phyloP scores from a whole-genome alignment of 2,113 vertebrate genomes.

The Acinonyx jubatus region DNA sequence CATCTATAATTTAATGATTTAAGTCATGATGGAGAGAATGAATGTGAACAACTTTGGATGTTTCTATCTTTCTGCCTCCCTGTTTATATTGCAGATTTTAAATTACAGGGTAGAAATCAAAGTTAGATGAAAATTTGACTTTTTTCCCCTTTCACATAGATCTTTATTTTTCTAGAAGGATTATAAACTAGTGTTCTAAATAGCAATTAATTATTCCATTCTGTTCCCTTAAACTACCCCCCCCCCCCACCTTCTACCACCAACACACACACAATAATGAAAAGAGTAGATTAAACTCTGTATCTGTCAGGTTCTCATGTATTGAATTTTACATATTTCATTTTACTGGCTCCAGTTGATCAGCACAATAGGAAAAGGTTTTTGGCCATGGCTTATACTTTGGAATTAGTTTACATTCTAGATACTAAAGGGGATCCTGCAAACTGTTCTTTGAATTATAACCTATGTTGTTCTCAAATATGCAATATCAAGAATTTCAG shows the following conservation, averaged over 20 bases:
- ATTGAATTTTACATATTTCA: background rate
- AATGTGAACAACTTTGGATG: background rate
- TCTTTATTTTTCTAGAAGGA: background rate
- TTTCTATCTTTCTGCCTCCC: background rate
- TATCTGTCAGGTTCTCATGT: background rate
- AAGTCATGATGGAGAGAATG: background rate
- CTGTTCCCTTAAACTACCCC: background rate
- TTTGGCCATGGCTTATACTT: background rate
- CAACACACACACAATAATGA: background rate
- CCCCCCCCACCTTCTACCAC: too few species aligned
- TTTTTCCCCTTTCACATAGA: background rate
- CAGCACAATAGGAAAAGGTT: background rate
- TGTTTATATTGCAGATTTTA: background rate
- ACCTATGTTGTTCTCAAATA: background rate
- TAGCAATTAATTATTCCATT: background rate
- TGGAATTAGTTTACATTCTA: background rate
- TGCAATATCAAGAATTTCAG: background rate
- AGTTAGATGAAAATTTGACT: background rate
- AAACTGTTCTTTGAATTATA: background rate
- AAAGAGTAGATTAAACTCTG: background rate
- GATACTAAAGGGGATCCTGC: background rate
- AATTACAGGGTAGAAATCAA: background rate
- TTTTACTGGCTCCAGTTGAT: background rate
- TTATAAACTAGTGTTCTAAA: background rate
- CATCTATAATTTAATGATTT: background rate